Base-by-base conservation (phyloP, 2,888 invertebrate genomes). In the Timema cristinae region DNA sequence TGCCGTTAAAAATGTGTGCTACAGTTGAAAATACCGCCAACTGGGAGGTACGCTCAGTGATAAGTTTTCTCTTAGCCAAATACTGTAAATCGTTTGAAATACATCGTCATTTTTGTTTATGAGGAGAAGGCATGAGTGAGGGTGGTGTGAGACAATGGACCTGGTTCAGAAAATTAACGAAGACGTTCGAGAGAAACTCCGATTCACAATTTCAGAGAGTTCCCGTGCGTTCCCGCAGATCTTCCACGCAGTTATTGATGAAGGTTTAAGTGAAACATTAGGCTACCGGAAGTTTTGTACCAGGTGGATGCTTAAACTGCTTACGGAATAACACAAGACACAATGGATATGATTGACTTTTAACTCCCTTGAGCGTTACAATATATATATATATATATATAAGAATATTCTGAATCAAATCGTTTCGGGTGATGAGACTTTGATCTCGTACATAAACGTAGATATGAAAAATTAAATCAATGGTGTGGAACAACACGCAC, bases 261-360 rank as follows among this genome's bases (percentile, higher is more conserved):
- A 15, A 61, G 61, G 9, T 9, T n/a, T 61, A n/a, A 61, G 5
- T n/a, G 5, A 61, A 61, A 47, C 16, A 13, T 61, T 66, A 32
- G 6, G 47, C 50, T 47, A 67, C 48, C 6, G 7, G 11, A 67
- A 67, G 48, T 67, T 67, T 11, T 67, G 50, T 67, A 15, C 50
- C 49, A 67, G 48, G 13, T 47, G 67, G 50, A 15, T 67, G 47
- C 50, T 50, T 6, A 67, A 66, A 67, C 15, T 67, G 32, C 49
- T 67, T 67, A 10, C 67, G 15, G 4, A 61, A 61, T 16, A 61
- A 16, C 2, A 59, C 15, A 59, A 9, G 13, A 9, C n/a, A 9
- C 61, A 61, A 11, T 7, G 1, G 61, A 13, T 61, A 47, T 16
- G 8, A 13, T 11, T 7, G 15, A n/a, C 16, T 11, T 13, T 16